Base-by-base conservation (phyloP, 1,140 invertebrate species). In the Calliopsis andreniformis region DNA sequence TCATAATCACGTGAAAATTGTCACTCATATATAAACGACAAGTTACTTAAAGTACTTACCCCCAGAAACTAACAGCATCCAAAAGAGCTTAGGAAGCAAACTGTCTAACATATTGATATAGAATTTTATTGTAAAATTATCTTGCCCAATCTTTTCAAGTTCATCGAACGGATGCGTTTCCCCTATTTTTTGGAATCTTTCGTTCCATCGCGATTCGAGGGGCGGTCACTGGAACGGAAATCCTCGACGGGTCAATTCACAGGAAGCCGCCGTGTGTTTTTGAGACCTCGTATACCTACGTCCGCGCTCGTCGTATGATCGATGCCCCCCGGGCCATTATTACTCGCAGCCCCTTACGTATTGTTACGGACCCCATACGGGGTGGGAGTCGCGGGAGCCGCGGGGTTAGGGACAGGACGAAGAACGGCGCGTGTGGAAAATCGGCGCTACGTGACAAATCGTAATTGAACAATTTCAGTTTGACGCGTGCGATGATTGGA, bases 381-480 rank as follows among this genome's bases (percentile, higher is more conserved):
- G 25, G 39, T 53, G 51, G n/a, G n/a, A n/a, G 58, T 42, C 35
- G 45, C 51, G 4, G 25, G 23, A 12, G 16, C 6, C 5, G 35
- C 8, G 20, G 28, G 28, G 56, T 20, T 20, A 18, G 12, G 32
- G 35, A 45, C 10, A 42, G n/a, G 14, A 30, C 35, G 25, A 51
- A 61, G 47, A 43, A 43, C 25, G 72, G 63, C 72, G 76, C 67
- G 84, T 84, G 83, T 81, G 76, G 80, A 85, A 82, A 76, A 83
- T 85, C 84, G 72, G 8, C 28, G 67, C 83, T 85, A 80, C 83
- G 84, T 86, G 84, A 86, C 84, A 82, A 86, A 86, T 86, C 63
- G 64, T 85, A 85, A 86, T 86, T 85, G 84, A 85, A 86, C 84
- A 83, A 85, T 86, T 85, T 82, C 73, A 77, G 83, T 67, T 47